These are phyloP conservation scores for Idaea aversata DNA, from an alignment of 2,888 invertebrate species.

Conservation along the genomic window DNA sequence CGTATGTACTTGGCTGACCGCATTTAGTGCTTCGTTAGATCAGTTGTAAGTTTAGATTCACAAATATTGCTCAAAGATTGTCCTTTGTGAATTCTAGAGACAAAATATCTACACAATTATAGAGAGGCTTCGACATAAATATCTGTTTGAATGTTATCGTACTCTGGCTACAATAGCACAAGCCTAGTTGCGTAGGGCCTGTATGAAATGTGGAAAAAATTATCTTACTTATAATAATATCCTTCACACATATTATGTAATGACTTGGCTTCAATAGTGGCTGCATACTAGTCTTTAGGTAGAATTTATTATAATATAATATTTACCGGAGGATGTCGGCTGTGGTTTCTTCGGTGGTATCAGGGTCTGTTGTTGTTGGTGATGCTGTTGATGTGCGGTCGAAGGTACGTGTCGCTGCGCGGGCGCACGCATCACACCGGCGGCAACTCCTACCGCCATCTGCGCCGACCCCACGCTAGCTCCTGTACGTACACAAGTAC, in stretches of 20 bases:
- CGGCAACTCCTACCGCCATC: constrained; percentile 7
- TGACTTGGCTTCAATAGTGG: too few relatives aligned
- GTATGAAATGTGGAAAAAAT: too few relatives aligned
- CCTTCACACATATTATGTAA: too few relatives aligned
- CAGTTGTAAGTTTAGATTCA: not conserved
- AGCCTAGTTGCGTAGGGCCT: too few relatives aligned
- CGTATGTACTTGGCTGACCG: not conserved
- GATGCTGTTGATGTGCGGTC: constrained; percentile 22
- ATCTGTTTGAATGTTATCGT: too few relatives aligned
- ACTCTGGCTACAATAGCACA: too few relatives aligned
- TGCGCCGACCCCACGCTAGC: constrained; percentile 1
- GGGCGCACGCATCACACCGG: constrained; percentile 16
- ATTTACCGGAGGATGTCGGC: constrained; percentile 66
- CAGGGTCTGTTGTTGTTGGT: constrained; percentile 23
- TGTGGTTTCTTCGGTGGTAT: constrained; percentile 43
- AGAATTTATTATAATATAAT: too few relatives aligned
- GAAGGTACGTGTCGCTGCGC: constrained; percentile 25
- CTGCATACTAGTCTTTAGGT: too few relatives aligned
- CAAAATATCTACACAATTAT: too few relatives aligned
- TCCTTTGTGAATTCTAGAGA: not conserved
- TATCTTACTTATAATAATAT: too few relatives aligned
- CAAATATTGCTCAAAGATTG: not conserved
- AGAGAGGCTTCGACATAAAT: too few relatives aligned
- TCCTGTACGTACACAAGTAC: not conserved
- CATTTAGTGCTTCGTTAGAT: not conserved